These are phyloP conservation scores for Gandaritis pyraliata DNA, from an alignment of 2,888 invertebrate species.

Conservation along the genomic window DNA sequence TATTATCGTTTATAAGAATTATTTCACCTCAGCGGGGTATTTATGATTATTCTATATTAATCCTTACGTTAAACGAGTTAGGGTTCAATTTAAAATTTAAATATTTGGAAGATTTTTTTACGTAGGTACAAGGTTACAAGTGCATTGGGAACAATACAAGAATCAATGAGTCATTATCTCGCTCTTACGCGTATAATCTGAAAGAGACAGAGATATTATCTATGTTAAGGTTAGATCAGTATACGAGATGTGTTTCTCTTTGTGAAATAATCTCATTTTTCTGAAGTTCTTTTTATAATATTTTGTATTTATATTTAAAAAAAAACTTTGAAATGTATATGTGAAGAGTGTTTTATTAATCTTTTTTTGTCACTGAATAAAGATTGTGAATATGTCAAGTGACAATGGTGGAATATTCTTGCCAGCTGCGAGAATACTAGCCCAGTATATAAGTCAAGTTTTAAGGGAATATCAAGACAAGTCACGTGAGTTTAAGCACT, in stretches of 20 bases:
- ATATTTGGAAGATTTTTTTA: neutral
- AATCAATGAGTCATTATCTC: conserved; percentile 3
- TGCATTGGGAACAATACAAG: neutral
- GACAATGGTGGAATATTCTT: conserved; percentile 67
- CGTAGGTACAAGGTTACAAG: neutral
- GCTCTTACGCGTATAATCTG: conserved; percentile 9
- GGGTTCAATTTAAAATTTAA: neutral
- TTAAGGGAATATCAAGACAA: conserved; percentile 60
- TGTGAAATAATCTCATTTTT: neutral
- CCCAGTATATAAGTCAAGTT: conserved; percentile 58
- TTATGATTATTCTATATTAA: conserved; percentile 13
- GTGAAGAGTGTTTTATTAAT: too few species aligned
- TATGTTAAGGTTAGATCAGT: conserved; percentile 4
- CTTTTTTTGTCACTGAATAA: neutral
- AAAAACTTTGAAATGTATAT: too few species aligned
- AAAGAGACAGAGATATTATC: conserved; percentile 16
- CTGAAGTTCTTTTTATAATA: too few species aligned
- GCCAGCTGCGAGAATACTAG: conserved; percentile 57
- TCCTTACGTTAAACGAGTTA: conserved; percentile 1
- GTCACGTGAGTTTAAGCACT: conserved; percentile 53
- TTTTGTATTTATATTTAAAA: too few species aligned
- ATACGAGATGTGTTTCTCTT: conserved; percentile 2
- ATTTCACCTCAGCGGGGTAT: conserved; percentile 36
- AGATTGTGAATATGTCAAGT: conserved; percentile 54
- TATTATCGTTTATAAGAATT: conserved; percentile 45